A percentile compares a stretch with the other conserved stretches of the same genome.
phyloP scores from a whole-genome alignment of 2,113 vertebrate genomes.

The Naja naja region DNA sequence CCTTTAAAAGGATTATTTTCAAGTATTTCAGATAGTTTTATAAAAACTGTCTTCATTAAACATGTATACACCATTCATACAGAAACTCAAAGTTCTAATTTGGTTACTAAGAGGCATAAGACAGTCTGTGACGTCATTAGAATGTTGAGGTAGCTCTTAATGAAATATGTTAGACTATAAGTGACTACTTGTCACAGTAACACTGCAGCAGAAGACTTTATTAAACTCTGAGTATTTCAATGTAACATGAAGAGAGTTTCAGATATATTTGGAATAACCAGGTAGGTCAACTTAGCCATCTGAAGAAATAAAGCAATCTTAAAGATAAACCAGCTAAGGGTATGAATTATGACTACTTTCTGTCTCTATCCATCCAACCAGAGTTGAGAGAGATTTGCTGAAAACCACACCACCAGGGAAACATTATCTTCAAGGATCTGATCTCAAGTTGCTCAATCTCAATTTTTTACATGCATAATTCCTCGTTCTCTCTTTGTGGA shows the following conservation, averaged over 20 bases:
- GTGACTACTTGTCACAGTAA: not conserved
- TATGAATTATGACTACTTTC: not conserved
- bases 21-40: not conserved
- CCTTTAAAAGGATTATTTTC: not conserved
- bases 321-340: not conserved
- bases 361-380: not conserved
- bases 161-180: not conserved
- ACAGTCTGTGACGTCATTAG: constrained; percentile 16
- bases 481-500: not conserved
- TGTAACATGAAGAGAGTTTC: not conserved
- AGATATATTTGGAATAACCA: not conserved
- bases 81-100: constrained; percentile 8
- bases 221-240: not conserved
- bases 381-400: not conserved
- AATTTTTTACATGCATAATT: not conserved
- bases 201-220: not conserved
- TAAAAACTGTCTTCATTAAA: not conserved
- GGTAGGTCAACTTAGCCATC: not conserved
- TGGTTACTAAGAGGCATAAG: constrained; percentile 20
- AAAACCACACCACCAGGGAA: not conserved
- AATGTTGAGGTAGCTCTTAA: constrained; percentile 24
- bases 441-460: not conserved
- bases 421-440: not conserved
- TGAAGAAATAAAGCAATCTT: not conserved
- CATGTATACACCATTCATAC: not conserved